Evolutionary conservation across 2,797 vertebrate species (phyloP).

Genomic region (Cirrhinus mrigala): DNA sequence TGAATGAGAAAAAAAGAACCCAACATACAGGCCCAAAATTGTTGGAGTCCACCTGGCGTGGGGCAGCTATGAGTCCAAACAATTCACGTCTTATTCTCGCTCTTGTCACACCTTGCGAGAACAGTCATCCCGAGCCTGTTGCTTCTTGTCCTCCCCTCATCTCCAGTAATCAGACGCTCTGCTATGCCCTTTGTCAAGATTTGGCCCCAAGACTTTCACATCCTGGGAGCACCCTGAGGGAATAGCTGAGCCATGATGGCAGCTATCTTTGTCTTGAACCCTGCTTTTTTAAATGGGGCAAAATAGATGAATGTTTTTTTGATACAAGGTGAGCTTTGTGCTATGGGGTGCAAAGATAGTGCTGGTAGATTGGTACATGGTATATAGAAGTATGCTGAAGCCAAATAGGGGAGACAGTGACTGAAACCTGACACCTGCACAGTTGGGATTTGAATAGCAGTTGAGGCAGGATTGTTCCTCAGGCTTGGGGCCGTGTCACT

Average conservation of each 20-base stretch:
- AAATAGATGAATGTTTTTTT: not conserved
- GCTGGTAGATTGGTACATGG: not conserved
- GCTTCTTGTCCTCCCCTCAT: slow-evolving; percentile 38
- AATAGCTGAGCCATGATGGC: slow-evolving; percentile 49
- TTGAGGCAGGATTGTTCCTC: slow-evolving; percentile 69
- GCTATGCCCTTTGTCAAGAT: slow-evolving; percentile 44
- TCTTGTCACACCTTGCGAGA: slow-evolving; percentile 33
- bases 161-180: slow-evolving; percentile 39
- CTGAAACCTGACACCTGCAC: slow-evolving; percentile 61
- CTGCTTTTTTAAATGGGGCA: not conserved
- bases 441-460: slow-evolving; percentile 76
- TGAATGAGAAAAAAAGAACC: not conserved
- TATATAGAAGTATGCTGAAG: not conserved
- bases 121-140: slow-evolving; percentile 43
- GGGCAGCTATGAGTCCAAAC: slow-evolving; percentile 43
- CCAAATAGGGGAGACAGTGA: slow-evolving; percentile 41
- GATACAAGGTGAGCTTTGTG: not conserved
- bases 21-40: not conserved
- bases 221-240: slow-evolving; percentile 39
- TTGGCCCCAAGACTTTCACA: slow-evolving; percentile 23
- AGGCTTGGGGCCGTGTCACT: slow-evolving; percentile 73
- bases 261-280: slow-evolving; percentile 33
- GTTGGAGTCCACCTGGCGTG: slow-evolving; percentile 17
- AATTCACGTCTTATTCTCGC: slow-evolving; percentile 37
- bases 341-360: not conserved